Conservation (phyloP, 2,888 invertebrate species). For the Prosapia bicincta region DNA sequence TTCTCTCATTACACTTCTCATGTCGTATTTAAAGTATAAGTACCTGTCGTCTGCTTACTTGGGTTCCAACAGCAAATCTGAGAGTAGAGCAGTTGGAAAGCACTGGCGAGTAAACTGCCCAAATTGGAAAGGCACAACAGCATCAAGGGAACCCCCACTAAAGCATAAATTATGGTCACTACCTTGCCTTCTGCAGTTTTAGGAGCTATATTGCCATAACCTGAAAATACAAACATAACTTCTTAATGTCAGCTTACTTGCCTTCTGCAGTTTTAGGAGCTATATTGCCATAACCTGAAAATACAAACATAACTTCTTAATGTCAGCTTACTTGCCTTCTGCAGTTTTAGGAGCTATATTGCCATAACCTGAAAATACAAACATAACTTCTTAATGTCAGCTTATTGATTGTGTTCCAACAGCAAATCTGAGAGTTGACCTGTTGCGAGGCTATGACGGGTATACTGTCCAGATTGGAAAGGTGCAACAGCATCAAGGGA, state of each 20-base stretch:
- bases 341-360: constrained; percentile 81
- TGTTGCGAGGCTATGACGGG: constrained; percentile 73
- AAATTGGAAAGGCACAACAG: constrained; percentile 81
- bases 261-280: constrained; percentile 80
- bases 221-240: constrained; percentile 50
- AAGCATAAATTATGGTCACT: constrained; percentile 81
- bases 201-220: constrained; percentile 83
- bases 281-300: constrained; percentile 77
- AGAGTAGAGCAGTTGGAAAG: constrained; percentile 66
- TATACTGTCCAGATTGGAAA: constrained; percentile 78
- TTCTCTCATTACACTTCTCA: not conserved
- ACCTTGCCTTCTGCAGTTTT: constrained; percentile 78
- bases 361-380: constrained; percentile 65
- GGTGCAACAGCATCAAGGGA: constrained; percentile 79
- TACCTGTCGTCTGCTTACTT: no score
- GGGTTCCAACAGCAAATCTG: constrained; percentile 46
- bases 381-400: no score
- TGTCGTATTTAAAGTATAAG: not conserved
- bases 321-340: constrained; percentile 74
- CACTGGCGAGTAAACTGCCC: constrained; percentile 74
- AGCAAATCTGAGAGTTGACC: constrained; percentile 56
- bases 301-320: no score
- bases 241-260: constrained; percentile 50
- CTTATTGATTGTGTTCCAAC: constrained; percentile 37
- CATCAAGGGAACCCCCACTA: constrained; percentile 84